Conservation (phyloP, 2,113 vertebrate species). For the Arizona elegans region DNA sequence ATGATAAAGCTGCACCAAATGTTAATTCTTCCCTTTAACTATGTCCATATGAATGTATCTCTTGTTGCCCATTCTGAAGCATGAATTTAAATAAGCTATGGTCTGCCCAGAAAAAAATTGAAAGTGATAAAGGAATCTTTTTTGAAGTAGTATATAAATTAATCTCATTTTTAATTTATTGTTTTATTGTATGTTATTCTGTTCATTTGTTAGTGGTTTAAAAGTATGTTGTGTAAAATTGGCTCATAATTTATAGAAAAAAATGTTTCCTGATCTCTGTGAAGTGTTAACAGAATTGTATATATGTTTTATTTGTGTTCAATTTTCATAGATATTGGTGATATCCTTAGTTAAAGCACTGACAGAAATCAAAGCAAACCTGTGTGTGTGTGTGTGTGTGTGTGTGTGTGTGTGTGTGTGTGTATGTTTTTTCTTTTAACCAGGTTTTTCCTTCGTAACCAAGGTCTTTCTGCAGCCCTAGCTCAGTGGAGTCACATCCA, state of each 20-base stretch:
- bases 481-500: no score
- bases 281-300: conserved; percentile 3
- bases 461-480: no score
- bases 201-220: conserved; percentile 3
- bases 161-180: background rate
- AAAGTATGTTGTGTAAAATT: background rate
- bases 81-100: background rate
- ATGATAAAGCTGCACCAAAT: background rate
- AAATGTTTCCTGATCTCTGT: background rate
- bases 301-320: background rate
- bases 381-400: background rate
- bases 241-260: background rate
- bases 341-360: background rate
- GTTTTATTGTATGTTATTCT: background rate
- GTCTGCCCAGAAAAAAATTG: background rate
- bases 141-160: background rate
- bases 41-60: background rate
- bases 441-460: no score
- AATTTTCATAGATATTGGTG: background rate
- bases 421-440: no score
- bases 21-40: background rate
- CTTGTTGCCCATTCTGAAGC: background rate
- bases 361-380: background rate
- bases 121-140: background rate
- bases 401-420: no score